Conservation (phyloP, 2,113 vertebrate species). For the Mormoops blainvillei region DNA sequence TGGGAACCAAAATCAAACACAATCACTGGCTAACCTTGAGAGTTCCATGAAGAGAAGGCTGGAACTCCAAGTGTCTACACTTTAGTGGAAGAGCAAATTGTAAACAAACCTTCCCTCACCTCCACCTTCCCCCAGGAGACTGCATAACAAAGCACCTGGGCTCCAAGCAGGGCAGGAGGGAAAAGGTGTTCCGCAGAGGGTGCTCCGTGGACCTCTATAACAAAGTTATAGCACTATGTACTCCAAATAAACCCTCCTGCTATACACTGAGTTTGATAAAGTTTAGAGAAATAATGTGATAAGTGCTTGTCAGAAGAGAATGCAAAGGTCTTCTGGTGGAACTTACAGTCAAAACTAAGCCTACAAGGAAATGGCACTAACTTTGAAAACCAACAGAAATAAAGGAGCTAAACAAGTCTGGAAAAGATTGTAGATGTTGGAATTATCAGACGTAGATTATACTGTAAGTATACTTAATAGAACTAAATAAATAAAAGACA, state of each 20-base stretch:
- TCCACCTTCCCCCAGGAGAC: neutral
- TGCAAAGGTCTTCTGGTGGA: neutral
- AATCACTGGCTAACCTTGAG: neutral
- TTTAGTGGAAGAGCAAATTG: neutral
- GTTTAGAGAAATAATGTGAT: neutral
- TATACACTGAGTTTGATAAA: neutral
- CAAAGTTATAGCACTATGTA: neutral
- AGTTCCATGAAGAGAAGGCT: neutral
- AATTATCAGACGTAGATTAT: neutral
- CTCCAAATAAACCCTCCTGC: neutral
- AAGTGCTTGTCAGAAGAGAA: neutral
- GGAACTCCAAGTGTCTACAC: neutral
- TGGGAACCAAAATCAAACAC: neutral
- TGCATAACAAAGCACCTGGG: neutral
- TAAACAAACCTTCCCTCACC: neutral
- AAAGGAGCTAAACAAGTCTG: neutral
- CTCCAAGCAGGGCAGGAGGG: neutral
- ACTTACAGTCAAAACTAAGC: neutral
- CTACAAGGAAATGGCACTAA: neutral
- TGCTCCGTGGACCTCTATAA: neutral
- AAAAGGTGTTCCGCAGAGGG: neutral
- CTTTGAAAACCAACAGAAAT: neutral
- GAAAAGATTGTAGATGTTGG: neutral
- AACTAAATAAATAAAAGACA: neutral
- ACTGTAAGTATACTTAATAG: neutral